Conservation (phyloP, 2,888 invertebrate genomes). For the Drosophila mettleri region DNA sequence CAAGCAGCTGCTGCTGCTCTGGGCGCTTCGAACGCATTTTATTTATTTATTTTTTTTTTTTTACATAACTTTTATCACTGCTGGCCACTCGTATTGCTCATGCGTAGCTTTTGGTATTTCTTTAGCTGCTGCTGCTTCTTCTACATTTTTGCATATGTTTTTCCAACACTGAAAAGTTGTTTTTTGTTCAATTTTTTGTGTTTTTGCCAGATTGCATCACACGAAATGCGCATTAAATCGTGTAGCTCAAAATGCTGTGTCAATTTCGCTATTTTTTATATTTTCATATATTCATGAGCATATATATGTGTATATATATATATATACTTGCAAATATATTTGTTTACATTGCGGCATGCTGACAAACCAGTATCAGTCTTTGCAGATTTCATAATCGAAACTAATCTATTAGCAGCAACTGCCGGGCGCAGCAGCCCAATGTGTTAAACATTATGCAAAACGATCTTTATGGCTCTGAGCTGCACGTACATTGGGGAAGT, state of each 20-base stretch:
- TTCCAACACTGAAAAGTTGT: constrained; percentile 27
- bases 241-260: constrained; percentile 37
- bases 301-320: neutral
- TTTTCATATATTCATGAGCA: neutral
- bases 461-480: constrained; percentile 27
- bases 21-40: constrained; percentile 22
- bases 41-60: constrained; percentile 20
- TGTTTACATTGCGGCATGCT: constrained; percentile 24
- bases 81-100: constrained; percentile 1
- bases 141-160: constrained; percentile 37
- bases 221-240: constrained; percentile 26
- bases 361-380: constrained; percentile 63
- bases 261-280: constrained; percentile 17
- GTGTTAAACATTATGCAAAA: constrained; percentile 74
- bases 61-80: constrained; percentile 55
- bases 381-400: constrained; percentile 64
- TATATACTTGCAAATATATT: too few species aligned
- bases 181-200: neutral
- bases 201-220: constrained; percentile 42
- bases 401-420: constrained; percentile 35
- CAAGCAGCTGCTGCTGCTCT: constrained; percentile 42
- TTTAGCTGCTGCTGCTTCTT: constrained; percentile 2
- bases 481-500: constrained; percentile 42
- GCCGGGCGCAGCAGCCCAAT: constrained; percentile 28
- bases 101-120: constrained; percentile 21